Evolutionary conservation across 1,140 invertebrate species (phyloP), one percentile per base, ranked within the genome.

Genomic region (Campoletis sonorensis): DNA sequence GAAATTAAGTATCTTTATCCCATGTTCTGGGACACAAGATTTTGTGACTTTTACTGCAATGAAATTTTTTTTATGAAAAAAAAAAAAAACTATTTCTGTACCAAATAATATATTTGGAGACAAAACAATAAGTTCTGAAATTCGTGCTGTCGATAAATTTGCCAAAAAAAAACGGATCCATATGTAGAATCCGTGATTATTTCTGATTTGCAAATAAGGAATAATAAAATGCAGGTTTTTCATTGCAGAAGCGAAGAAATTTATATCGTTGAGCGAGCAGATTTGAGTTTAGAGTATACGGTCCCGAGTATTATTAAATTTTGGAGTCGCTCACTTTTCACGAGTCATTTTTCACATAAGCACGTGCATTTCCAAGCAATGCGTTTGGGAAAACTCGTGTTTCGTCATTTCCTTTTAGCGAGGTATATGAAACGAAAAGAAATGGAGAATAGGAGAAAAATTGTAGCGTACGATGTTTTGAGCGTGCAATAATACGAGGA

Each of bases 291-390:
- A 76, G 79, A 76, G 72, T 79, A n/a, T n/a, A 78, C 75, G 40
- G 1, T 49, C 49, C 64, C 87, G 86, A 89, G 89, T 91, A 91
- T 92, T 91, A 91, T 92, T 91, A 90, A 91, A 85, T 85, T 85
- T 82, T 79, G 64, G 40, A 78, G 81, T 45, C 73, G 72, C 79
- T 82, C 80, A 13, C 82, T 77, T 80, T 79, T 79, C 72, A 58
- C 76, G 79, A 73, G 83, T 85, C 84, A 85, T 87, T 84, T 87
- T 84, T 85, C 86, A 82, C 72, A 79, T 76, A 61, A 18, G 16
- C 71, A 54, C 68, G 79, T 58, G 64, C 54, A 58, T 58, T 58
- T 76, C n/a, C 49, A 4, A 37, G 30, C 5, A 49, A 67, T 37
- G 75, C 54, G 33, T 26, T 1, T 5, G 16, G 8, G 61, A 78